Conservation (phyloP, 1,140 invertebrate species). For the Diachasma alloeum region DNA sequence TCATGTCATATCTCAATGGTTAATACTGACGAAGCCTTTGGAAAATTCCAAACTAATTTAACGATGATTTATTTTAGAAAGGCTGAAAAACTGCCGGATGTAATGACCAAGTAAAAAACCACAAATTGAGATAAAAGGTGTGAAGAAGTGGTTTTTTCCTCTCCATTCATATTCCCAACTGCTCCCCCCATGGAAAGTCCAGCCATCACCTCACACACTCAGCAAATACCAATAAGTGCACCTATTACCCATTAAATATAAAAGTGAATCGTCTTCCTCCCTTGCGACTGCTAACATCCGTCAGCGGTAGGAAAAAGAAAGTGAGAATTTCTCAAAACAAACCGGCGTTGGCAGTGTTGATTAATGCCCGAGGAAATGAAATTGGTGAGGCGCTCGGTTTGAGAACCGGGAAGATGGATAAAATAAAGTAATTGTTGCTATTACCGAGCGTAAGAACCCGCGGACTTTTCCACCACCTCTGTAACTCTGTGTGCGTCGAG, state of each 20-base stretch:
- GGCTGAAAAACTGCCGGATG: not conserved
- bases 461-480: not conserved
- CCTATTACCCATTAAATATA: constrained; percentile 2
- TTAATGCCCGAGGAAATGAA: constrained; percentile 55
- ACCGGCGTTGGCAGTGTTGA: constrained; percentile 23
- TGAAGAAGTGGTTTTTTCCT: not conserved
- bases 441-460: constrained; percentile 45
- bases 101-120: not conserved
- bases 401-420: constrained; percentile 48
- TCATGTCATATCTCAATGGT: no score
- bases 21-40: no score
- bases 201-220: not conserved
- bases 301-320: constrained; percentile 24
- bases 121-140: not conserved
- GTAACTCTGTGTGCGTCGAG: constrained; percentile 37
- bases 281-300: not conserved
- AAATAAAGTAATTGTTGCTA: constrained; percentile 65
- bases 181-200: not conserved
- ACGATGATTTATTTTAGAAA: not conserved
- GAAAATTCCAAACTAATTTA: not conserved
- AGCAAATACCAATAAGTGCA: not conserved
- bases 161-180: not conserved
- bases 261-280: not conserved
- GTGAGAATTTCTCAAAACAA: constrained; percentile 33
- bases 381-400: constrained; percentile 42